These are phyloP conservation scores for Myoxocephalus aenaeus DNA, from an alignment of 2,797 vertebrate genomes.

Conservation along the genomic window DNA sequence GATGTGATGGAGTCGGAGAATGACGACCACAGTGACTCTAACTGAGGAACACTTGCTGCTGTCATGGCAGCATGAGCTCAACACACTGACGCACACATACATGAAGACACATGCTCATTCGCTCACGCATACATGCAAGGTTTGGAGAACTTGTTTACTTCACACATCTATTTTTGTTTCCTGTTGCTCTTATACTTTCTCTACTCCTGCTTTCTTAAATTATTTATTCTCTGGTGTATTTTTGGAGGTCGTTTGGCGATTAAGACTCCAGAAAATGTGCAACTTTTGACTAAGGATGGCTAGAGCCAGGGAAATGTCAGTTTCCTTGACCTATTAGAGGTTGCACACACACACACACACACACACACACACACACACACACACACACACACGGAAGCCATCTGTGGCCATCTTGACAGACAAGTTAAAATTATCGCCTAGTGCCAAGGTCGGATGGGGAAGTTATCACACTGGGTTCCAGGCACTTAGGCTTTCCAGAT, in stretches of 20 bases:
- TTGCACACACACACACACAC: slow-evolving; percentile 4
- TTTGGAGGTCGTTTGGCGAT: background rate
- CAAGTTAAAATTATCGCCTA: background rate
- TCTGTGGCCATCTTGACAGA: slow-evolving; percentile 30
- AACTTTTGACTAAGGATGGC: background rate
- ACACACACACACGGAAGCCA: background rate
- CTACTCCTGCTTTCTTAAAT: background rate
- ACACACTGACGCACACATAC: background rate
- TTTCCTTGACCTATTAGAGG: slow-evolving; percentile 14
- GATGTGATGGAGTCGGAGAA: slow-evolving; percentile 12
- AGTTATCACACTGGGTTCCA: background rate
- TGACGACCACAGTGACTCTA: slow-evolving; percentile 1
- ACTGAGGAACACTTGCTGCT: slow-evolving; percentile 5
- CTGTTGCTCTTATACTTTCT: background rate
- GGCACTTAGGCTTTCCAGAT: background rate
- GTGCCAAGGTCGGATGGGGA: background rate
- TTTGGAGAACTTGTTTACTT: background rate
- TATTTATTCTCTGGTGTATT: background rate
- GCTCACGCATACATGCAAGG: background rate
- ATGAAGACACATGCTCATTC: background rate
- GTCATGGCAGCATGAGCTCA: slow-evolving; percentile 12
- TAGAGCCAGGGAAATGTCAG: slow-evolving; percentile 7
- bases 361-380: slow-evolving; percentile 1
- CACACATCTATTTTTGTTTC: background rate
- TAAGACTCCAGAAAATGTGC: background rate